Base-by-base conservation (phyloP, 2,797 vertebrate genomes). In the Lutjanus campechanus region DNA sequence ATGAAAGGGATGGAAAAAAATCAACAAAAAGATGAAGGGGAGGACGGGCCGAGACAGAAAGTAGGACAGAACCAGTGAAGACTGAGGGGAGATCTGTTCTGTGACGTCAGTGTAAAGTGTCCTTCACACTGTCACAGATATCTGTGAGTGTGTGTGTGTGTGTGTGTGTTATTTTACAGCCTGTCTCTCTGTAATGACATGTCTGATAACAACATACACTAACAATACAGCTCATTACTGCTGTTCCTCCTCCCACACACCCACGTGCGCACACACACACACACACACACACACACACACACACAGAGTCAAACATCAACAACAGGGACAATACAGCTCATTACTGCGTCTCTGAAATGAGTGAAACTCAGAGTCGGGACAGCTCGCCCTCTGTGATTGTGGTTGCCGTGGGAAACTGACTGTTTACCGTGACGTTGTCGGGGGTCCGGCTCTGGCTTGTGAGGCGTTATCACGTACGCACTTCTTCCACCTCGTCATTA, bases 161-260 rank as follows among this genome's bases (percentile, higher is more conserved):
- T 29, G 29, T 29, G 29, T 36, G 29, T 64, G 64, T 49, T 49
- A 5, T 79, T 76, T n/a, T 46, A 51, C 55, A 56, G 60, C 50
- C 53, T 41, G 50, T 49, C 73, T 43, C 36, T 58, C 71, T 68
- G 69, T 78, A 79, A 82, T 74, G 67, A 84, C 84, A 76, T 36
- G 75, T 81, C 84, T 66, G 84, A 90, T 83, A 89, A 83, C 71
- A 58, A 51, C 73, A 49, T 15, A 8, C 50, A 12, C 72, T 29
- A 78, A 90, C 84, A 88, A 88, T 80, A 61, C 82, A 88, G 73
- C 88, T 88, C 82, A 88, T 90, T 90, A 86, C 69, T 54, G 81
- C 4, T 40, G 76, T 7, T 16, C 62, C 36, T 51, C 74, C 13
- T 51, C 62, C 25, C 62, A 65, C 73, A 50, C 79, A 22, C 63